These are phyloP conservation scores for Escarpia spicata DNA, from an alignment of 2,888 invertebrate genomes.

Conservation along the genomic window DNA sequence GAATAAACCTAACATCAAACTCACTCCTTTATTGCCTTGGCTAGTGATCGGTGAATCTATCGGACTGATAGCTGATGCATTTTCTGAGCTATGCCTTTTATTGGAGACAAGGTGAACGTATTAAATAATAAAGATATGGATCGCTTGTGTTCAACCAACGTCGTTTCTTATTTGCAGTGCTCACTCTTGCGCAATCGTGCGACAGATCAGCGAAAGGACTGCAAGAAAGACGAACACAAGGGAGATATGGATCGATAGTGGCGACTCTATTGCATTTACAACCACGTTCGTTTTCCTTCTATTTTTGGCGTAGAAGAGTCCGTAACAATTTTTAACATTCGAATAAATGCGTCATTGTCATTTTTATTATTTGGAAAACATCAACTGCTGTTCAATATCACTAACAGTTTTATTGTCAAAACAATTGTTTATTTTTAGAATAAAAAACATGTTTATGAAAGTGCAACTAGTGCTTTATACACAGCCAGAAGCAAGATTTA, in stretches of 20 bases:
- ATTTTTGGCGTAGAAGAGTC: neutral
- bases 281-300: neutral
- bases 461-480: too few species aligned
- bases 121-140: neutral
- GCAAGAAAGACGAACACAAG: neutral
- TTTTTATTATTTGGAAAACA: neutral
- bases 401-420: neutral
- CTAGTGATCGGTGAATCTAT: neutral
- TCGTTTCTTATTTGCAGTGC: neutral
- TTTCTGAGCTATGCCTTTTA: neutral
- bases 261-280: neutral
- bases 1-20: neutral
- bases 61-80: neutral
- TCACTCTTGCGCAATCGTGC: neutral
- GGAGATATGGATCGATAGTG: neutral
- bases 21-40: neutral
- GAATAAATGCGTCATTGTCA: neutral
- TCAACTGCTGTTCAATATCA: neutral
- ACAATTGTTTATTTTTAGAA: neutral
- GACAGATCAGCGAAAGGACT: neutral
- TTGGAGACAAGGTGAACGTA: neutral
- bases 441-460: neutral
- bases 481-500: too few species aligned
- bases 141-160: neutral
- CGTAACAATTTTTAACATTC: neutral